Base-by-base conservation (phyloP, 2,888 invertebrate genomes). In the Spicauda simplicius region DNA sequence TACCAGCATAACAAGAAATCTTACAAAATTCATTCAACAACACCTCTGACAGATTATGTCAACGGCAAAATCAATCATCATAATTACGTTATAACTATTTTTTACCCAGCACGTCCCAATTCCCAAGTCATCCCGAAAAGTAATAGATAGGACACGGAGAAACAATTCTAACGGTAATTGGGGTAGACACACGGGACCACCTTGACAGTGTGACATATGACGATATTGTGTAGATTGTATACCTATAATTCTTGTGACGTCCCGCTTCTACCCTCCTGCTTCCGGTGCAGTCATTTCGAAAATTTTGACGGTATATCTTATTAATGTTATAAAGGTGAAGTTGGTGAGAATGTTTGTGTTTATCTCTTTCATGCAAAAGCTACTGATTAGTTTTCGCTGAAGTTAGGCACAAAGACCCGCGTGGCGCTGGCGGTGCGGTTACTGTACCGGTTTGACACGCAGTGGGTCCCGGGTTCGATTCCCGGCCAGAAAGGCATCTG, bases 81-180 rank as follows among this genome's bases (percentile, higher is more conserved):
- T 87, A 86, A 88, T 87, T 83, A 87, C 77, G 52, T 68, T 72
- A 71, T 76, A 79, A 86, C 83, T 79, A 86, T 86, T 87, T 88
- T 90, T 87, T 87, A 80, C 76, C 25, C 25, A 25, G 71, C 73
- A 73, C 78, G 76, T 78, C 77, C 78, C 81, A 80, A 90, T 82
- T 88, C 89, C 89, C 88, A 75, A 77, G 80, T 72, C 76, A 80
- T 71, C 70, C 54, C 77, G 75, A 76, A 82, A 82, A 83, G 86
- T 87, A 91, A 90, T 91, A 89, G 88, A 90, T 88, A 90, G 83
- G 80, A 77, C 71, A 74, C 79, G 74, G 79, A 78, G 85, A 84
- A 88, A 89, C 91, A 90, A 88, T 91, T 88, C 86, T 82, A 81
- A 77, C 83, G 75, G 87, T 88, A 89, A 90, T 88, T 87, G 87